Evolutionary conservation across 1,140 invertebrate genomes (phyloP).

Genomic region (Papilio glaucus): DNA sequence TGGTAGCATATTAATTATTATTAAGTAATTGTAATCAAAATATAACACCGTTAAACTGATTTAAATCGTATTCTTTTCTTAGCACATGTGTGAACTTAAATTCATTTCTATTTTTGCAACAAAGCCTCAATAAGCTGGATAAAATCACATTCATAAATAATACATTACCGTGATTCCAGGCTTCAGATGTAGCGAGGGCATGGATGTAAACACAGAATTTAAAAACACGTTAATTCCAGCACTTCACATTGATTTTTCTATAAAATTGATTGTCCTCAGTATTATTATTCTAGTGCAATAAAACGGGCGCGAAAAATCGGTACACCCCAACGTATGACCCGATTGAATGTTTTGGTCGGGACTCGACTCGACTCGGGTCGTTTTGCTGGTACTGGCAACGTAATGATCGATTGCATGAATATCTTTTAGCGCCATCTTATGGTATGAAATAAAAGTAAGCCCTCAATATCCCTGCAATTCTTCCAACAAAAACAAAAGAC

Average conservation of each 20-base stretch:
- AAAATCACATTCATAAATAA: constrained; percentile 46
- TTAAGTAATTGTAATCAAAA: background rate
- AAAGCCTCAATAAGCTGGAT: constrained; percentile 58
- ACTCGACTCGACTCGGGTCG: constrained; percentile 45
- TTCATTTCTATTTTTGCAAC: constrained; percentile 59
- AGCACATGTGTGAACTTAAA: constrained; percentile 31
- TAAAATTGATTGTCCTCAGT: constrained; percentile 47
- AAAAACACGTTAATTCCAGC: constrained; percentile 52
- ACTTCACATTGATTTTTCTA: constrained; percentile 59
- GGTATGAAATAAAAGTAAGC: background rate
- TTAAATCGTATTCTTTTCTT: background rate
- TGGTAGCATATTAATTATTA: background rate
- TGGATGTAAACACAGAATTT: constrained; percentile 59
- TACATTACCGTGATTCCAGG: constrained; percentile 78
- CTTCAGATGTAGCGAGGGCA: constrained; percentile 80
- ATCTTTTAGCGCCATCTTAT: constrained; percentile 50
- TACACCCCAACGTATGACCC: constrained; percentile 67
- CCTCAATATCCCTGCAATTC: background rate
- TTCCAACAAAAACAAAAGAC: background rate
- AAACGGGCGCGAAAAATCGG: constrained; percentile 73
- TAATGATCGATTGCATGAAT: constrained; percentile 61
- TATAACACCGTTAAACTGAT: background rate
- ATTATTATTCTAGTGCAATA: constrained; percentile 54
- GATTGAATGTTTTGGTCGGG: constrained; percentile 71
- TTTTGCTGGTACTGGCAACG: constrained; percentile 41